Percentiles rank a stretch among this genome's conserved stretches.
Evolutionary conservation across 2,113 vertebrate species (phyloP).

Genomic region (Channa maculata): DNA sequence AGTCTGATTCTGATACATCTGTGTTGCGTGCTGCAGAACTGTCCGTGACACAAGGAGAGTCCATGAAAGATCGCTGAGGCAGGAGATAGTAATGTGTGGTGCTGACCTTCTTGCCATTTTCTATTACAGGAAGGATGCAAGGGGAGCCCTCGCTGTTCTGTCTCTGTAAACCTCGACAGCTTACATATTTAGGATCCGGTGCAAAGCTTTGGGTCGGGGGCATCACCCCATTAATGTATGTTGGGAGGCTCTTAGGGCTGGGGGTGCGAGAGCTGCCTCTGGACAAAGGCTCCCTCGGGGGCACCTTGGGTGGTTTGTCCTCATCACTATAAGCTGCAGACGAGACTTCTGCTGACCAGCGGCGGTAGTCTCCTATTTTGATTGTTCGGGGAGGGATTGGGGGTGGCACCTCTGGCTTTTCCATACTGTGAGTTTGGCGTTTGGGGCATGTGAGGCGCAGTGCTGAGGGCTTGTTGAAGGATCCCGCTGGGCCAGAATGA

Average conservation of each 20-base stretch:
- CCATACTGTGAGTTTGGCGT: slow-evolving; percentile 81
- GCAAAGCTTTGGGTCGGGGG: slow-evolving; percentile 98
- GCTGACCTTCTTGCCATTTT: slow-evolving; percentile 92
- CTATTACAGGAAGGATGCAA: slow-evolving; percentile 95
- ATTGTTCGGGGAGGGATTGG: slow-evolving; percentile 92
- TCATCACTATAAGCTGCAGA: slow-evolving; percentile 92
- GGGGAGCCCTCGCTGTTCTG: slow-evolving; percentile 95
- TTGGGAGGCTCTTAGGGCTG: slow-evolving; percentile 93
- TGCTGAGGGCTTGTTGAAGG: slow-evolving; percentile 88
- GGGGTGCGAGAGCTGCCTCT: slow-evolving; percentile 89
- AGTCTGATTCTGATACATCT: slow-evolving; percentile 64
- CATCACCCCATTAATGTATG: slow-evolving; percentile 95
- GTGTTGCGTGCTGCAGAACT: slow-evolving; percentile 33
- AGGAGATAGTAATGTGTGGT: slow-evolving; percentile 95
- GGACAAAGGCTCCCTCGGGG: slow-evolving; percentile 91
- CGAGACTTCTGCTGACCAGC: slow-evolving; percentile 96
- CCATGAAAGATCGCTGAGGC: slow-evolving; percentile 89
- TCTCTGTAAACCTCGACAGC: slow-evolving; percentile 89
- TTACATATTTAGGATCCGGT: slow-evolving; percentile 95
- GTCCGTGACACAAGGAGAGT: slow-evolving; percentile 79
- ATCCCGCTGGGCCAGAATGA: slow-evolving; percentile 93
- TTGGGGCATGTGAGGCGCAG: slow-evolving; percentile 80
- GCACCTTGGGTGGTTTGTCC: slow-evolving; percentile 93
- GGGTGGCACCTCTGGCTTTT: slow-evolving; percentile 92
- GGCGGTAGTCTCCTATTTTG: slow-evolving; percentile 88